A percentile compares a stretch with the other conserved stretches of the same genome.
phyloP scores from a whole-genome alignment of 2,113 vertebrate species.

The Thunnus thynnus region DNA sequence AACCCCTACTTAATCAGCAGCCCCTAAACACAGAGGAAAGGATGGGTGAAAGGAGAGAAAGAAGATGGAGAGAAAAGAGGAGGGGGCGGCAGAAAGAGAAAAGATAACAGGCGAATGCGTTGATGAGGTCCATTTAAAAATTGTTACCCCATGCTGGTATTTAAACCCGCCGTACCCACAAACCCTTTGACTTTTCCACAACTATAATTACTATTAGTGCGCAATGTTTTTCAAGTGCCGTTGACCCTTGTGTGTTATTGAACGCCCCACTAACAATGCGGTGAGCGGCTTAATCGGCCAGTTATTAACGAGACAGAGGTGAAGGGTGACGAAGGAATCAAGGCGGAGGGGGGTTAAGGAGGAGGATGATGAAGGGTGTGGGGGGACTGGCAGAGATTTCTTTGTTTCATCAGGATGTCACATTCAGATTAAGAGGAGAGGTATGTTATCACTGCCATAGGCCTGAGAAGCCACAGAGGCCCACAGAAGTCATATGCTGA shows the following conservation, averaged over 20 bases:
- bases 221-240: constrained; percentile 55
- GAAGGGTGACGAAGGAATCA: constrained; percentile 21
- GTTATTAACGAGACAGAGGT: constrained; percentile 55
- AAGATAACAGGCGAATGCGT: constrained; percentile 26
- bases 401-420: constrained; percentile 12
- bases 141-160: constrained; percentile 50
- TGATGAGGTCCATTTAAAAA: constrained; percentile 62
- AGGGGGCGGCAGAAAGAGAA: not conserved
- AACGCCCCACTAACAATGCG: constrained; percentile 45
- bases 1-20: constrained; percentile 59
- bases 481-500: not conserved
- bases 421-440: constrained; percentile 2
- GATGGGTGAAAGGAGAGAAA: constrained; percentile 14
- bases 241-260: constrained; percentile 63
- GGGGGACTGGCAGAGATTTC: not conserved
- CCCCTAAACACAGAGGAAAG: constrained; percentile 40
- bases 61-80: not conserved
- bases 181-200: constrained; percentile 59
- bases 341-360: not conserved
- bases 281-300: constrained; percentile 48
- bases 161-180: constrained; percentile 38
- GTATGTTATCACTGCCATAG: not conserved
- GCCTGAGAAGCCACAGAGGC: not conserved
- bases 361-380: not conserved
- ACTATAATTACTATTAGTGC: constrained; percentile 59